Evolutionary conservation across 1,140 invertebrate species (phyloP).

Genomic region (Augochlora pura): DNA sequence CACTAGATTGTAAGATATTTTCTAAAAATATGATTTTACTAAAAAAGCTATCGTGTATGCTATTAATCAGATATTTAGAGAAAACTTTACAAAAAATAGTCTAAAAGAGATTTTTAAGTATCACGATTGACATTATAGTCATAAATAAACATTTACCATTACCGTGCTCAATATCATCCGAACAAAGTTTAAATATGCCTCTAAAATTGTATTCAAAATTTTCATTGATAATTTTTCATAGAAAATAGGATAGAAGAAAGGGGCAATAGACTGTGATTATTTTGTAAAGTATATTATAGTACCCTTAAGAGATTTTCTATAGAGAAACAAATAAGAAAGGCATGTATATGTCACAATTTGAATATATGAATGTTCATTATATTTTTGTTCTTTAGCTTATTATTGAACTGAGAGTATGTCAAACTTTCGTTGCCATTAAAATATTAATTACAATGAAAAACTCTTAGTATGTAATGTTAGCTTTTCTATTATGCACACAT

Average conservation of each 20-base stretch:
- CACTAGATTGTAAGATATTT: slow-evolving; percentile 66
- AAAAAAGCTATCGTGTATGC: slow-evolving; percentile 15
- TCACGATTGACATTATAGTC: slow-evolving; percentile 6
- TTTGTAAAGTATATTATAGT: slow-evolving; percentile 1
- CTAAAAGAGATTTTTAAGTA: slow-evolving; percentile 29
- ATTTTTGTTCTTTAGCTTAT: slow-evolving; percentile 12
- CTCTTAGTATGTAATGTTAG: neutral
- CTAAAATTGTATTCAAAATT: slow-evolving; percentile 8
- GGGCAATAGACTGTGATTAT: slow-evolving; percentile 25
- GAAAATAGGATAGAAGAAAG: slow-evolving; percentile 7
- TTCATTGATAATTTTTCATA: slow-evolving; percentile 23
- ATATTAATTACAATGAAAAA: slow-evolving; percentile 13
- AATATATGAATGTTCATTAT: slow-evolving; percentile 5
- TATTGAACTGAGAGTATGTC: neutral
- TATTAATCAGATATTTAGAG: slow-evolving; percentile 46
- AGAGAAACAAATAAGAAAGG: neutral
- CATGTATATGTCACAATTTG: neutral
- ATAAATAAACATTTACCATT: neutral
- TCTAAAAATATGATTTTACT: slow-evolving; percentile 6
- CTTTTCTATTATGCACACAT: neutral
- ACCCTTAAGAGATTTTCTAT: slow-evolving; percentile 20
- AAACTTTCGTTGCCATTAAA: slow-evolving; percentile 6
- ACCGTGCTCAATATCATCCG: neutral
- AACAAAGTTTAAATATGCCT: neutral
- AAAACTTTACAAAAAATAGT: slow-evolving; percentile 13